A percentile compares a stretch with the other conserved stretches of the same genome.
phyloP scores from a whole-genome alignment of 2,888 invertebrate species.

The Stomorhina lunata region DNA sequence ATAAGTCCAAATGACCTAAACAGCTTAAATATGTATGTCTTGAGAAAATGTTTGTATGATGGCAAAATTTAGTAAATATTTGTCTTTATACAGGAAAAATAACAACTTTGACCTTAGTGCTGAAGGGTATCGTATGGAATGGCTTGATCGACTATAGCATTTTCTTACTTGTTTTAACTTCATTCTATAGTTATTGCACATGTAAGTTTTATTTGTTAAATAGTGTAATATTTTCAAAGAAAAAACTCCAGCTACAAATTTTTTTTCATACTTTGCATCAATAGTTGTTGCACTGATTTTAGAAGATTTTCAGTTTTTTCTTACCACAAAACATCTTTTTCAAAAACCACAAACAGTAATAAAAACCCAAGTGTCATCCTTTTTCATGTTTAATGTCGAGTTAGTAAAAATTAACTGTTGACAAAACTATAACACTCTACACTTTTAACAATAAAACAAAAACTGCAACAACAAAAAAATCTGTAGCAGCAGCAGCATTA shows the following conservation, averaged over 20 bases:
- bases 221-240: too few species aligned
- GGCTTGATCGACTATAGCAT: too few species aligned
- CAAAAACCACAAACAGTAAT: constrained; percentile 1
- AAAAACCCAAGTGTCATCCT: constrained; percentile 32
- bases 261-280: background rate
- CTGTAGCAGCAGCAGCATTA: background rate
- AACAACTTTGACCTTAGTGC: too few species aligned
- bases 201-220: too few species aligned
- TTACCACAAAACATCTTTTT: background rate
- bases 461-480: background rate
- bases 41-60: too few species aligned
- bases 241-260: background rate
- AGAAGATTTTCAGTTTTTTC: background rate
- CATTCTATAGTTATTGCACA: too few species aligned
- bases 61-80: too few species aligned
- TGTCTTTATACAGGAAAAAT: too few species aligned
- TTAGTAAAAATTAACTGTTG: constrained; percentile 62
- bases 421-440: constrained; percentile 53
- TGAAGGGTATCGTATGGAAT: too few species aligned
- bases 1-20: too few species aligned
- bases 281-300: background rate
- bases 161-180: too few species aligned
- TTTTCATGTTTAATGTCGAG: constrained; percentile 61
- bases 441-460: constrained; percentile 33
- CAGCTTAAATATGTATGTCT: too few species aligned